Base-by-base conservation (phyloP, 2,888 invertebrate species). In the Euproctis similis region DNA sequence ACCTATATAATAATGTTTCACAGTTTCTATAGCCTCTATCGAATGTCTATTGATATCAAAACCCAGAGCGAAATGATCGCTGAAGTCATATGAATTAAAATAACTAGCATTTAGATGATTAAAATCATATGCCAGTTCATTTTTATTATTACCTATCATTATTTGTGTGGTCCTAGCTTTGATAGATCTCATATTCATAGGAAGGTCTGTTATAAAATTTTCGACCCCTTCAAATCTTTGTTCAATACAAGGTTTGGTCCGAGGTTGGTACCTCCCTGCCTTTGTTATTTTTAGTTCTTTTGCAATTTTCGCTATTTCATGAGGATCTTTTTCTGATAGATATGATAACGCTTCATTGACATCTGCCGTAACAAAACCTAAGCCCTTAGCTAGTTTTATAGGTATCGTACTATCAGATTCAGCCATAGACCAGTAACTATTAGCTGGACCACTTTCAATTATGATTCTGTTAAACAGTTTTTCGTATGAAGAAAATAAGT, bases 401-500 rank as follows among this genome's bases (percentile, higher is more conserved):
- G n/a, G n/a, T n/a, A n/a, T n/a, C n/a, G n/a, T n/a, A n/a, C n/a
- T n/a, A n/a, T n/a, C n/a, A n/a, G n/a, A n/a, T n/a, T n/a, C n/a
- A n/a, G n/a, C n/a, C n/a, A n/a, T n/a, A n/a, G n/a, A n/a, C n/a
- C n/a, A n/a, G n/a, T n/a, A n/a, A n/a, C n/a, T n/a, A n/a, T n/a
- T n/a, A n/a, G n/a, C n/a, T n/a, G n/a, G n/a, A n/a, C n/a, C n/a
- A n/a, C n/a, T n/a, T n/a, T n/a, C n/a, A n/a, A n/a, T n/a, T n/a
- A n/a, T n/a, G n/a, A n/a, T n/a, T n/a, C n/a, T n/a, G n/a, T n/a
- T n/a, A n/a, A n/a, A n/a, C n/a, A n/a, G n/a, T n/a, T n/a, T n/a
- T n/a, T n/a, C n/a, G n/a, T n/a, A 42, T 4, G 50, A 47, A 2
- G 61, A 56, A 0, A 61, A 22, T 2, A 59, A 9, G 9, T 59